Evolutionary conservation across 2,888 invertebrate genomes (phyloP).

Genomic region (Drosophila gaucha): DNA sequence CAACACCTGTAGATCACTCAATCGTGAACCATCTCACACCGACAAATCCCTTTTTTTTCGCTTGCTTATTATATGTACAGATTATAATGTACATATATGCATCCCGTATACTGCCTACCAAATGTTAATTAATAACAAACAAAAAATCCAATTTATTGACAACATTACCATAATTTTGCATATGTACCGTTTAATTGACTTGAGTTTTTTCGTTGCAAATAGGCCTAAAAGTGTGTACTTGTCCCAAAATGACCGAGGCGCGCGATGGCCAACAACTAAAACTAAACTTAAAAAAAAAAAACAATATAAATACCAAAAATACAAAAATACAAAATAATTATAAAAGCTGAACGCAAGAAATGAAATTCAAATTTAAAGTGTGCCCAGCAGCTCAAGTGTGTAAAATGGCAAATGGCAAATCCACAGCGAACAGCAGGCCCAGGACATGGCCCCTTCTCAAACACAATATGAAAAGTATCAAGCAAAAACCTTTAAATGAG

Average conservation of each 20-base stretch:
- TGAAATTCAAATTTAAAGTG: constrained; percentile 64
- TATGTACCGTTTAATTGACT: constrained; percentile 84
- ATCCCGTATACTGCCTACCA: constrained; percentile 47
- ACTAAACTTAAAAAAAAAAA: constrained; percentile 74
- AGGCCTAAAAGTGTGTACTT: constrained; percentile 85
- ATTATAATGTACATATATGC: constrained; percentile 33
- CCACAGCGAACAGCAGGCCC: constrained; percentile 47
- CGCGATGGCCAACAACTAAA: constrained; percentile 85
- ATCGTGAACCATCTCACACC: constrained; percentile 7
- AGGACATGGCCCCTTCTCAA: constrained; percentile 41
- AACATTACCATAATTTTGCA: constrained; percentile 57
- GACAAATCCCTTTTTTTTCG: constrained; percentile 36
- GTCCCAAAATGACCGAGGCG: constrained; percentile 85
- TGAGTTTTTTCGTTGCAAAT: constrained; percentile 85
- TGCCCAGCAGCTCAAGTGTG: constrained; percentile 52
- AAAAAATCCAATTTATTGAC: constrained; percentile 69
- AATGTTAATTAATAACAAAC: constrained; percentile 53
- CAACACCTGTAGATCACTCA: constrained; percentile 44
- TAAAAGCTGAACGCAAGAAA: constrained; percentile 62
- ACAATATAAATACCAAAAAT: constrained; percentile 38
- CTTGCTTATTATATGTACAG: constrained; percentile 55
- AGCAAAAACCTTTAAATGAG: constrained; percentile 37
- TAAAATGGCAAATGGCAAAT: constrained; percentile 46
- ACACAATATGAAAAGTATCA: constrained; percentile 34
- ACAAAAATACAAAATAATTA: constrained; percentile 51